Conservation (phyloP, 2,113 vertebrate genomes). For the Petrocephalus microphthalmus region DNA sequence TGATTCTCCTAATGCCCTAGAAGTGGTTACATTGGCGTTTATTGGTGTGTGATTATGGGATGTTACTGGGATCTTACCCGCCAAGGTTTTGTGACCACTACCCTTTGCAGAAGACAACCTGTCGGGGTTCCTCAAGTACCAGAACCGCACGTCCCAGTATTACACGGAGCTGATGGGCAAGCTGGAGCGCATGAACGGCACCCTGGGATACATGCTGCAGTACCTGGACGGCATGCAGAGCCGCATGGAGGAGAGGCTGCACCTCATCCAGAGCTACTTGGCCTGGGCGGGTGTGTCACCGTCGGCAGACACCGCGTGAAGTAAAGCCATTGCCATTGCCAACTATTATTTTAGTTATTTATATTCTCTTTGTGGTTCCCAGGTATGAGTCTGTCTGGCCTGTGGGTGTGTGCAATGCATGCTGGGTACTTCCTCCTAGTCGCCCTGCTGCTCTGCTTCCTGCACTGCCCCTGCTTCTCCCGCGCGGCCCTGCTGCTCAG, state of each 20-base stretch:
- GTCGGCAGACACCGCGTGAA: neutral
- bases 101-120: constrained; percentile 54
- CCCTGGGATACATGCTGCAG: constrained; percentile 55
- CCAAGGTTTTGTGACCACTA: neutral
- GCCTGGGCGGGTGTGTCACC: constrained; percentile 54
- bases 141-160: constrained; percentile 56
- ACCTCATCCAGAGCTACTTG: constrained; percentile 56
- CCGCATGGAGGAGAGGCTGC: constrained; percentile 57
- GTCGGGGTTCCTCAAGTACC: constrained; percentile 61
- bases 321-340: neutral
- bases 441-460: constrained; percentile 61
- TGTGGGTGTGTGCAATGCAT: constrained; percentile 59
- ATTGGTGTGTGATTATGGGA: neutral
- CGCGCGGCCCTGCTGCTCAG: constrained; percentile 56
- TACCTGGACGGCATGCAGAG: constrained; percentile 55
- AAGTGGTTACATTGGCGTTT: neutral
- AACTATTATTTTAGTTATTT: too few relatives aligned
- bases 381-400: constrained; percentile 57
- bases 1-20: neutral
- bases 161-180: constrained; percentile 63
- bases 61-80: neutral
- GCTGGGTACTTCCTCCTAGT: constrained; percentile 56
- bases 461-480: constrained; percentile 50
- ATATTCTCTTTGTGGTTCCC: neutral
- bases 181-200: constrained; percentile 66